Conservation (phyloP, 2,113 vertebrate genomes). For the Ceyx margarethae region DNA sequence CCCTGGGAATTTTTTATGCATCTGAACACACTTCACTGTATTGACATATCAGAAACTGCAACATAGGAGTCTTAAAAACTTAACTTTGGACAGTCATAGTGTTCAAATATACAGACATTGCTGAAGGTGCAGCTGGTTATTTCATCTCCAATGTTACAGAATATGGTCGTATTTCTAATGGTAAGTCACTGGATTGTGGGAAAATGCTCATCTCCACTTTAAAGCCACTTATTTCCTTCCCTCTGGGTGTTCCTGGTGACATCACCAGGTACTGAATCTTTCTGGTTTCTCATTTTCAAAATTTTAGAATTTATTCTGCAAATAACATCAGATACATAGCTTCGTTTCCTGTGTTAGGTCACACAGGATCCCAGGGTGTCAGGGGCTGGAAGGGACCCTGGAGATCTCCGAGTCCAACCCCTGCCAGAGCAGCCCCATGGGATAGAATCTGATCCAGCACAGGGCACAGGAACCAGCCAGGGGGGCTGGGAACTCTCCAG, state of each 20-base stretch:
- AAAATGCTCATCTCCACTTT: not conserved
- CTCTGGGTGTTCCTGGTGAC: not conserved
- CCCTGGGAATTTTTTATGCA: not conserved
- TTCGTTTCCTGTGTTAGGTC: not conserved
- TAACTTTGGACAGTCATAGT: not conserved
- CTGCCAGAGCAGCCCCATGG: no score
- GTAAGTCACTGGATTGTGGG: not conserved
- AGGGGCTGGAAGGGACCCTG: no score
- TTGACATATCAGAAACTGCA: not conserved
- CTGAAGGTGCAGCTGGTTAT: not conserved
- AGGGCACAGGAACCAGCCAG: no score
- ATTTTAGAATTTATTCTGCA: not conserved
- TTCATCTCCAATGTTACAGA: not conserved
- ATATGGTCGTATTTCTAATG: not conserved
- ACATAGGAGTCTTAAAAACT: not conserved
- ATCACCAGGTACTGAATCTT: not conserved
- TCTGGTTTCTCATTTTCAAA: not conserved
- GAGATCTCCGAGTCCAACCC: no score
- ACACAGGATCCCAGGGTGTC: no score
- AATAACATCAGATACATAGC: not conserved
- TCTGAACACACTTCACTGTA: not conserved
- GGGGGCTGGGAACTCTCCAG: no score
- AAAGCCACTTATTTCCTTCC: not conserved
- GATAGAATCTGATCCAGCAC: no score
- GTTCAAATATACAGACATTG: not conserved